Base-by-base conservation (phyloP, 1,140 invertebrate species). In the Teleopsis dalmanni region DNA sequence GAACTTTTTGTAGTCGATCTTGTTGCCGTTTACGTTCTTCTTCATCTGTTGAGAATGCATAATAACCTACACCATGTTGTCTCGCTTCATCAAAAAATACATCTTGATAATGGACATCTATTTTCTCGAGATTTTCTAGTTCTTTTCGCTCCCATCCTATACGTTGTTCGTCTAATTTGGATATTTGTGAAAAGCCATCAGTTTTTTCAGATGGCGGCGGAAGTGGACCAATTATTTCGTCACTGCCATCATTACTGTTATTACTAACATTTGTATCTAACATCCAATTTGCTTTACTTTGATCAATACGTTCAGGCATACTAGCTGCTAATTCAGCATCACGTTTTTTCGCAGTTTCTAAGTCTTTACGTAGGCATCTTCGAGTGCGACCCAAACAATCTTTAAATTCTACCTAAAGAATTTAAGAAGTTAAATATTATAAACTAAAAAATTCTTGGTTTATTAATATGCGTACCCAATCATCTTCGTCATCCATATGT, bases 381-480 rank as follows among this genome's bases (percentile, higher is more conserved):
- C 91, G 75, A 0, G 91, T 87, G 48, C 93, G 73, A 8, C 93
- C 93, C 57, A 95, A 78, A 54, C 84, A 86, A 73, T 96, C 93
- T 0, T 80, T 76, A 70, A 88, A 95, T 58, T 95, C 91, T 13
- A 88, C n/a, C n/a, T n/a, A n/a, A n/a, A n/a, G n/a, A n/a, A n/a
- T n/a, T n/a, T n/a, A n/a, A n/a, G n/a, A n/a, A n/a, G n/a, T n/a
- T n/a, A n/a, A n/a, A n/a, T n/a, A n/a, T n/a, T n/a, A n/a, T n/a
- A n/a, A n/a, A n/a, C n/a, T n/a, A n/a, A n/a, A n/a, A n/a, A n/a
- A n/a, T n/a, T n/a, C n/a, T n/a, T n/a, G n/a, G n/a, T n/a, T n/a
- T n/a, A n/a, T n/a, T n/a, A n/a, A n/a, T n/a, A n/a, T n/a, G n/a
- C n/a, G n/a, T n/a, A n/a, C 81, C 88, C 87, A 86, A 14, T 63